These are phyloP conservation scores for Noctilio leporinus DNA, from an alignment of 2,113 vertebrate species.

Conservation along the genomic window DNA sequence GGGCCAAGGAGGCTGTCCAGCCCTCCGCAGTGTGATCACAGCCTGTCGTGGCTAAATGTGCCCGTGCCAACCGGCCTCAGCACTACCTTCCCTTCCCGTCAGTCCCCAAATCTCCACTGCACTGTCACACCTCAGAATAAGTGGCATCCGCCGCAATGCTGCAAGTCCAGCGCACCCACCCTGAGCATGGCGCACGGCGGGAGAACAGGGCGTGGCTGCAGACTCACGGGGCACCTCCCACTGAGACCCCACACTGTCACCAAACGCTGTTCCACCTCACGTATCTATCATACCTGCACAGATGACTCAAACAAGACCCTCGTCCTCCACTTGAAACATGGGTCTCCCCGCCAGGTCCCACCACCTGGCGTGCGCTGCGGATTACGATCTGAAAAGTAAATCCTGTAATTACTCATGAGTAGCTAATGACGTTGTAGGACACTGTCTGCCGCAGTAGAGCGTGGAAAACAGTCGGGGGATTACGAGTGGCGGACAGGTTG, in stretches of 20 bases:
- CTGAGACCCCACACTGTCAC: background rate
- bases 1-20: slow-evolving; percentile 42
- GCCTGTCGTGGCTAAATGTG: slow-evolving; percentile 48
- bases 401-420: background rate
- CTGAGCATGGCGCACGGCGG: background rate
- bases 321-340: background rate
- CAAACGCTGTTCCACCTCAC: background rate
- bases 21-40: slow-evolving; percentile 46
- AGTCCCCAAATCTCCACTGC: background rate
- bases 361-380: background rate
- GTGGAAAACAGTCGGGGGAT: background rate
- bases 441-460: background rate
- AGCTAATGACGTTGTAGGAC: background rate
- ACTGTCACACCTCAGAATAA: background rate
- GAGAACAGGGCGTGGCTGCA: no score
- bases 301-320: background rate
- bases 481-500: background rate
- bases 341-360: background rate
- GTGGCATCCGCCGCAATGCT: background rate
- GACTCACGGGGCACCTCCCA: background rate
- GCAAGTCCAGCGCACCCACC: fast-evolving
- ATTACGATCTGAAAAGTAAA: slow-evolving; percentile 27
- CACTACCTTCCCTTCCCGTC: background rate
- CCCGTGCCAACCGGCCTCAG: background rate
- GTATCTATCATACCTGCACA: background rate